These are phyloP conservation scores for Tanypteryx hageni DNA, from an alignment of 2,888 invertebrate genomes.

Conservation along the genomic window DNA sequence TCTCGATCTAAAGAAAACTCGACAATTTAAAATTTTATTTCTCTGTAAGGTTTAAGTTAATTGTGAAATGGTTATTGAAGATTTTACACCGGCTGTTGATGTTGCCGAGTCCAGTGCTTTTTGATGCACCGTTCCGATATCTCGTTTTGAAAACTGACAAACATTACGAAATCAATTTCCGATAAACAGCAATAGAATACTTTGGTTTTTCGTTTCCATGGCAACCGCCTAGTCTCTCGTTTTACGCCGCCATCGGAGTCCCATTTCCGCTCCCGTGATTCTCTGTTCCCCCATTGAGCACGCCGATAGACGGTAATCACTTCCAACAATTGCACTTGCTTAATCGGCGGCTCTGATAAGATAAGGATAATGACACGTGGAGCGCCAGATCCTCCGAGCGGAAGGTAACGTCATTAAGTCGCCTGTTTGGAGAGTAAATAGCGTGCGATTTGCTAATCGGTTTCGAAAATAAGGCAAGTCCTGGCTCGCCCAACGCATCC, in stretches of 20 bases:
- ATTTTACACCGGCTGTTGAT: too few relatives aligned
- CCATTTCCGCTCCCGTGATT: not conserved
- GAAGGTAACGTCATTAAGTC: slow-evolving; percentile 22
- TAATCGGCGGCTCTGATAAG: slow-evolving; percentile 50
- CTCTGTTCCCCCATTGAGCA: not conserved
- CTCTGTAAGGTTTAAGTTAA: too few relatives aligned
- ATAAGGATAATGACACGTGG: slow-evolving; percentile 50
- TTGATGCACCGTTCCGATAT: too few relatives aligned
- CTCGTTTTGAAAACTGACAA: too few relatives aligned
- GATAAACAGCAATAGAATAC: too few relatives aligned
- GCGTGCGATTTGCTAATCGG: slow-evolving; percentile 38
- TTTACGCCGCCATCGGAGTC: not conserved
- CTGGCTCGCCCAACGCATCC: not conserved
- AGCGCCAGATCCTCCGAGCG: not conserved
- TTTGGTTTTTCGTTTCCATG: too few relatives aligned
- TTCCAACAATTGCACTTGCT: slow-evolving; percentile 46
- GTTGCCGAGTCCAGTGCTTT: too few relatives aligned
- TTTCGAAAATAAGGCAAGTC: slow-evolving; percentile 13
- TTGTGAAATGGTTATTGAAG: too few relatives aligned
- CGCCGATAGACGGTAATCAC: slow-evolving; percentile 54
- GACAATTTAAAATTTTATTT: too few relatives aligned
- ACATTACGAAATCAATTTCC: too few relatives aligned
- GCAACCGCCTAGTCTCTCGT: not conserved
- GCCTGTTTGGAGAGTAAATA: not conserved
- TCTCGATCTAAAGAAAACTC: too few relatives aligned